Evolutionary conservation across 2,797 vertebrate genomes (phyloP), one percentile per base, ranked within the genome.

Genomic region (Austrolebias charrua): DNA sequence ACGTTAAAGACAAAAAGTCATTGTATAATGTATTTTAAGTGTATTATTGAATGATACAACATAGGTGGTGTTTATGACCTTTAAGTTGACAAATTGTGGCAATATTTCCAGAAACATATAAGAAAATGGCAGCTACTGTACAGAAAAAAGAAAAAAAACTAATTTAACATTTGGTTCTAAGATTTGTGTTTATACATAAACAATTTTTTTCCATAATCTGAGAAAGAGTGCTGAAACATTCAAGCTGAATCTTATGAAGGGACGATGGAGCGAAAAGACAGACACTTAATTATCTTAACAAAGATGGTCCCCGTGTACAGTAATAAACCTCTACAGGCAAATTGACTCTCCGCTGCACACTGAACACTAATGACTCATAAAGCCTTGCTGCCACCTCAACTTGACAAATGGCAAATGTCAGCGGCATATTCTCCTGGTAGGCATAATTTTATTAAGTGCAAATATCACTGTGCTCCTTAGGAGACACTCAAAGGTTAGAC

Each of bases 381-480:
- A 91, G 86, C 81, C 86, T 90, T 83, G 56, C 88, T 85, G 90
- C 90, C 90, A 88, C 89, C 90, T 88, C 83, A 78, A 90, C 88
- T 92, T 94, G 92, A 93, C 91, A 94, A 94, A 94, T 93, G 92
- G 91, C 93, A 94, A 94, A 93, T 94, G 92, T 93, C 93, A 94
- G 91, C 83, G 84, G 91, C 85, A 88, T 93, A 92, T 93, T 92
- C 93, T 94, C 93, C 92, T 92, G 92, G 91, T 93, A 91, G 91
- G 92, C 92, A 93, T 94, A 91, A 93, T 94, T 94, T 91, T 93
- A 93, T 93, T 91, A 93, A 92, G 92, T 91, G 93, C 92, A 94
- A 94, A 94, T 93, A 94, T 93, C 93, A 94, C 90, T 82, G 88
- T 86, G 91, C 92, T 93, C 93, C 92, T 93, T 92, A 91, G 90